A percentile compares a stretch with the other conserved stretches of the same genome.
These are phyloP conservation scores for Hypanus sabinus DNA, from an alignment of 2,113 vertebrate species.

Conservation along the genomic window DNA sequence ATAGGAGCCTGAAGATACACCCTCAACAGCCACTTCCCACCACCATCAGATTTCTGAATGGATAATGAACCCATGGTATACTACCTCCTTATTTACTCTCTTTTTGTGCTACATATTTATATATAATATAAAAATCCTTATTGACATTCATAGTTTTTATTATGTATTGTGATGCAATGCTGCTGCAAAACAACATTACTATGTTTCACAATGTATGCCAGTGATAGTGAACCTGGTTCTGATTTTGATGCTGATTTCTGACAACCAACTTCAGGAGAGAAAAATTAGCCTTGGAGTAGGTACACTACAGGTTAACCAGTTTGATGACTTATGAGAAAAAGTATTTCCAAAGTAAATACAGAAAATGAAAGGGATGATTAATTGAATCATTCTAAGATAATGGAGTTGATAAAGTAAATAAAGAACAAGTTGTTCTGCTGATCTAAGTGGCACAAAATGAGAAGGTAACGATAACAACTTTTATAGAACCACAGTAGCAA, in stretches of 20 bases:
- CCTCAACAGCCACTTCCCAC: no score
- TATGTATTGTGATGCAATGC: no score
- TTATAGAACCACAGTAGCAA: not conserved
- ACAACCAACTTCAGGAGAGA: not conserved
- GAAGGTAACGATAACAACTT: not conserved
- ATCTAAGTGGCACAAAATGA: not conserved
- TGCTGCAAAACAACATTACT: no score
- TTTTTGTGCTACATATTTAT: no score
- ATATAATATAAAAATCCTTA: no score
- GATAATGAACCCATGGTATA: no score
- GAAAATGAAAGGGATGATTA: not conserved
- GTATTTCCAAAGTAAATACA: not conserved
- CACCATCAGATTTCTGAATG: no score
- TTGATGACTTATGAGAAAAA: not conserved
- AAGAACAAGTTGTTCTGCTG: not conserved
- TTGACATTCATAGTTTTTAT: no score
- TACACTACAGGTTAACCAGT: not conserved
- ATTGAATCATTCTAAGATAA: not conserved
- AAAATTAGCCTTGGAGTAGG: not conserved
- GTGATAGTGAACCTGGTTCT: no score
- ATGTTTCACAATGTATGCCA: no score
- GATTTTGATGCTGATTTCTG: not conserved
- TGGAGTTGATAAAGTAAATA: not conserved
- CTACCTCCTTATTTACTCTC: no score
- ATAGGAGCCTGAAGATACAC: no score